Percentiles rank a stretch among this genome's conserved stretches.
Conservation (phyloP, 2,888 invertebrate species). For the Oxytorus armatus region DNA sequence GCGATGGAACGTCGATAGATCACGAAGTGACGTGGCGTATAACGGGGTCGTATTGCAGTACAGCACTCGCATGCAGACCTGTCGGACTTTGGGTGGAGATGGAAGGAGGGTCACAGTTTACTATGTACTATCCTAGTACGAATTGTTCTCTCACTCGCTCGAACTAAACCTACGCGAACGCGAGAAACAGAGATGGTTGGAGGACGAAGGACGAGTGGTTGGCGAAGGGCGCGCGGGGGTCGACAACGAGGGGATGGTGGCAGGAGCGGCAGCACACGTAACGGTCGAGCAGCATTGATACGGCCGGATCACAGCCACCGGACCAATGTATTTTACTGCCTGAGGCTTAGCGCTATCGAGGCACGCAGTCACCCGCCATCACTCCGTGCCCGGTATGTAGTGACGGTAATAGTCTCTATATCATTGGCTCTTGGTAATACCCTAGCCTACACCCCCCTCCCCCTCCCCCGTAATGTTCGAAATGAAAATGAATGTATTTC, state of each 20-base stretch:
- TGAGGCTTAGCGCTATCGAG: constrained; percentile 84
- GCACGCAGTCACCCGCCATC: constrained; percentile 84
- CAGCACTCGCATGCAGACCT: constrained; percentile 61
- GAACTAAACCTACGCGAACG: constrained; percentile 45
- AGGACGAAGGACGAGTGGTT: constrained; percentile 56
- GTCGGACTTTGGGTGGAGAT: constrained; percentile 35
- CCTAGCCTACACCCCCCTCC: constrained; percentile 76
- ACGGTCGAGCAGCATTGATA: constrained; percentile 83
- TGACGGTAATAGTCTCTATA: constrained; percentile 85
- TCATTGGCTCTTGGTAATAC: constrained; percentile 84
- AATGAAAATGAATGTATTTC: constrained; percentile 85
- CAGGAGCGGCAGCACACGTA: constrained; percentile 77
- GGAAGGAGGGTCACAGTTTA: constrained; percentile 37
- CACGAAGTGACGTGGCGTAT: constrained; percentile 74
- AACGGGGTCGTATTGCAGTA: constrained; percentile 73
- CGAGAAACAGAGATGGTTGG: constrained; percentile 52
- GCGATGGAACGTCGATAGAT: constrained; percentile 73
- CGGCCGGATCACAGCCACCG: constrained; percentile 84
- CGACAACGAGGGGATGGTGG: constrained; percentile 60
- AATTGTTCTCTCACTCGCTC: constrained; percentile 59
- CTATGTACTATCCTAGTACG: constrained; percentile 52
- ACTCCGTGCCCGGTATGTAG: constrained; percentile 83
- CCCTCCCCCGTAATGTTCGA: constrained; percentile 81
- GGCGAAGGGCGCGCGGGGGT: constrained; percentile 52
- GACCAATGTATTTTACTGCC: constrained; percentile 84